Evolutionary conservation across 1,140 invertebrate genomes (phyloP), one percentile per base, ranked within the genome.

Genomic region (Palaemon carinicauda): DNA sequence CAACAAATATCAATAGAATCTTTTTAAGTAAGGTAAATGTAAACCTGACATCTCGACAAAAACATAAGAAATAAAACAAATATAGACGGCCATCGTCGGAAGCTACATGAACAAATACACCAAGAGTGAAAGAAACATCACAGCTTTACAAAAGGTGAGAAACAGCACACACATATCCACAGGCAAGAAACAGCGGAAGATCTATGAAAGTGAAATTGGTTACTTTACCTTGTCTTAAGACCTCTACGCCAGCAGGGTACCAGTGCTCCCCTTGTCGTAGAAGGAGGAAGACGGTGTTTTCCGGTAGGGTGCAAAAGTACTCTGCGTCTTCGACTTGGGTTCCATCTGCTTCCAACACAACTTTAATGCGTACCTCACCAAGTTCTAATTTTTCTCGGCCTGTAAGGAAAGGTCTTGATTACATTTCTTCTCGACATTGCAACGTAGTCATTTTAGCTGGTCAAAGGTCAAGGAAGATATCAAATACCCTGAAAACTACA

Each of bases 381-480:
- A 95, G 94, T 89, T 96, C 95, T 90, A 98, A 93, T 93, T 97
- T 98, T 93, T 97, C 96, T 90, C 97, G 96, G 88, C 96, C 90
- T 90, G 88, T 27, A 19, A 33, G 21, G 31, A 14, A 33, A 14
- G 0, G 15, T 21, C 5, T 19, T 1, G 1, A 21, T n/a, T 75
- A 21, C 14, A 24, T 29, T 52, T n/a, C n/a, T n/a, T n/a, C n/a
- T n/a, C n/a, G n/a, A n/a, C n/a, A n/a, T n/a, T n/a, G n/a, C n/a
- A n/a, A n/a, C n/a, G n/a, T n/a, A n/a, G n/a, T 21, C n/a, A 41
- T 50, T 31, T 31, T 12, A 24, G 14, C 12, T 52, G 10, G 19
- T n/a, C 21, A 19, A 69, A 29, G 2, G 19, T 19, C 60, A 69
- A 21, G 21, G 3, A 73, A 27, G 31, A 73, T 31, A 73, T 24